Evolutionary conservation across 2,888 invertebrate genomes (phyloP), one percentile per base, ranked within the genome.

Genomic region (Drosophila prolongata): DNA sequence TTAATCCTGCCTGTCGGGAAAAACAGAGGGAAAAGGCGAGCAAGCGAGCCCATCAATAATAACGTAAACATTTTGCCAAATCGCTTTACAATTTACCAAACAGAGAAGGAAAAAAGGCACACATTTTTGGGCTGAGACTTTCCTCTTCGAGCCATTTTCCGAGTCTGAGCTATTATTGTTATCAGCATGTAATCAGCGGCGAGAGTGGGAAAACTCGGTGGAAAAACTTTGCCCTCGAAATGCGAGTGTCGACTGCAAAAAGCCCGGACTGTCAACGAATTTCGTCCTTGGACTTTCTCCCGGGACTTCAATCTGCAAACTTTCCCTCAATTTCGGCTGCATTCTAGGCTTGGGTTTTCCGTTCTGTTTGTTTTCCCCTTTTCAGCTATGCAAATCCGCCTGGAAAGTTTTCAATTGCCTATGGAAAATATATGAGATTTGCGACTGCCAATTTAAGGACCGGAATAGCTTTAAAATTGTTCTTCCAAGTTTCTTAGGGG

Each of bases 41-140:
- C n/a, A 30, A 42, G 50, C 53, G 13, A 16, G 66, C 38, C 70
- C 78, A 82, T 81, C 86, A 81, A 81, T 86, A 86, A 82, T 83
- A 86, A 83, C 75, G 72, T 75, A 70, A 86, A 70, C 84, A 78
- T 83, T 87, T 73, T 78, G 70, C 54, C 75, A 84, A 82, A 80
- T 85, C 87, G 82, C 77, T 81, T 87, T 78, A 71, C 76, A 76
- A 78, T 71, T 72, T 71, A 44, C 67, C 44, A 16, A 37, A 43
- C 66, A 34, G 42, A 49, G 19, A 6, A 13, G 43, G 38, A n/a
- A 10, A 35, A 55, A 67, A 52, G 35, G 67, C 38, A 35, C 44
- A 52, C 69, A 52, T 68, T 68, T 68, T 57, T 46, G 40, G 68
- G 24, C 37, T 56, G 50, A 68, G 50, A 49, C 68, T 44, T 67